Conservation (phyloP, 2,888 invertebrate genomes). For the Drosophila mettleri region DNA sequence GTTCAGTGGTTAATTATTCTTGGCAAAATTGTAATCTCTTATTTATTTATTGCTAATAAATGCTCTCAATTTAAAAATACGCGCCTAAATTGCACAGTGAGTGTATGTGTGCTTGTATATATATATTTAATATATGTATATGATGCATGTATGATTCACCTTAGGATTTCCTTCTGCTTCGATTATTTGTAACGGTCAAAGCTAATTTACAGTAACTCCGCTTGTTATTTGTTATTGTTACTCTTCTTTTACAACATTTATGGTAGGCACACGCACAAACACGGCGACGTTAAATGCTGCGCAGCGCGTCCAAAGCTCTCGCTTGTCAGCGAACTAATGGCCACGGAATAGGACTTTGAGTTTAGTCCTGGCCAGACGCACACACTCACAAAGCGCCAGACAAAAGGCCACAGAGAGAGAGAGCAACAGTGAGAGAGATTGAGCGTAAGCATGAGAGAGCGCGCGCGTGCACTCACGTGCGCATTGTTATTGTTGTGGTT, state of each 20-base stretch:
- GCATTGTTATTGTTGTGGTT: conserved; percentile 78
- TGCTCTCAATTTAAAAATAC: conserved; percentile 37
- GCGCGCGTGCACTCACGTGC: conserved; percentile 67
- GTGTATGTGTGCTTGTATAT: conserved; percentile 19
- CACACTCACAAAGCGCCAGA: conserved; percentile 26
- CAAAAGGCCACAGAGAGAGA: conserved; percentile 27
- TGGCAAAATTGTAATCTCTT: conserved; percentile 8
- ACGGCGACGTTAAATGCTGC: conserved; percentile 39
- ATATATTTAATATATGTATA: conserved; percentile 26
- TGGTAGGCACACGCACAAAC: conserved; percentile 33
- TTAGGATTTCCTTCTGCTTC: conserved; percentile 34
- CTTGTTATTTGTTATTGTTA: conserved; percentile 66
- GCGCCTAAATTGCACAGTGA: conserved; percentile 51
- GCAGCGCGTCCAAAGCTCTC: conserved; percentile 74
- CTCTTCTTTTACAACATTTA: conserved; percentile 54
- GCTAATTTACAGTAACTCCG: conserved; percentile 24
- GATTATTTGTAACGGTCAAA: conserved; percentile 30
- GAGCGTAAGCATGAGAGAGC: conserved; percentile 17
- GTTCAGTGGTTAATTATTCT: conserved; percentile 10
- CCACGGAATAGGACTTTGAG: conserved; percentile 57
- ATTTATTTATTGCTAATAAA: conserved; percentile 39
- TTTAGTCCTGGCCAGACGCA: conserved; percentile 46
- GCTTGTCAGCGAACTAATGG: conserved; percentile 72
- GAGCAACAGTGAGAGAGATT: conserved; percentile 9
- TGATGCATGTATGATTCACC: conserved; percentile 50